These are phyloP conservation scores for Leucozona laternaria DNA, from an alignment of 2,888 invertebrate genomes.

Conservation along the genomic window DNA sequence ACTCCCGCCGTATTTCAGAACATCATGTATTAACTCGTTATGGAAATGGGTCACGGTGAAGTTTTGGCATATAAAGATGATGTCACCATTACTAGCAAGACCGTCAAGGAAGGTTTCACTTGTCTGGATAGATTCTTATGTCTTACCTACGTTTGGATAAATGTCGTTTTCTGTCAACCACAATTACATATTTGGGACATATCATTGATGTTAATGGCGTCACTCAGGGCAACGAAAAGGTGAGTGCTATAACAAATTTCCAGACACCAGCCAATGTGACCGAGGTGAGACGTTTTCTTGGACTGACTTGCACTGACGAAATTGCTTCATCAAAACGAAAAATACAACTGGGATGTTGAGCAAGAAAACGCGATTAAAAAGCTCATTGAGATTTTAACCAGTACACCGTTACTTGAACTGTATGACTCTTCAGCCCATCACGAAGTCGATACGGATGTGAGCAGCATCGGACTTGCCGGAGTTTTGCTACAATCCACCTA, in stretches of 20 bases:
- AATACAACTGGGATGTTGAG: constrained; percentile 29
- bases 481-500: constrained; percentile 24
- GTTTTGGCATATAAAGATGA: constrained; percentile 28
- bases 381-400: constrained; percentile 17
- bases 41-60: neutral
- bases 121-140: neutral
- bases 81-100: constrained; percentile 23
- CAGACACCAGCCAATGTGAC: neutral
- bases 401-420: constrained; percentile 5
- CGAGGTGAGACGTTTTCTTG: constrained; percentile 20
- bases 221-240: constrained; percentile 8
- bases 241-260: constrained; percentile 20
- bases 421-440: constrained; percentile 22
- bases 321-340: constrained; percentile 33
- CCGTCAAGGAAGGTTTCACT: neutral
- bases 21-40: constrained; percentile 1
- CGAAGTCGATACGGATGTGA: constrained; percentile 39
- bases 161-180: neutral
- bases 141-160: constrained; percentile 8
- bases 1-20: constrained; percentile 22
- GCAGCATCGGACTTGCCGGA: constrained; percentile 10
- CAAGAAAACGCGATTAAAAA: constrained; percentile 30
- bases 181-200: constrained; percentile 15
- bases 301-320: constrained; percentile 8
- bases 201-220: neutral